phyloP scores from a whole-genome alignment of 2,797 vertebrate species.

The Vipera ursinii region DNA sequence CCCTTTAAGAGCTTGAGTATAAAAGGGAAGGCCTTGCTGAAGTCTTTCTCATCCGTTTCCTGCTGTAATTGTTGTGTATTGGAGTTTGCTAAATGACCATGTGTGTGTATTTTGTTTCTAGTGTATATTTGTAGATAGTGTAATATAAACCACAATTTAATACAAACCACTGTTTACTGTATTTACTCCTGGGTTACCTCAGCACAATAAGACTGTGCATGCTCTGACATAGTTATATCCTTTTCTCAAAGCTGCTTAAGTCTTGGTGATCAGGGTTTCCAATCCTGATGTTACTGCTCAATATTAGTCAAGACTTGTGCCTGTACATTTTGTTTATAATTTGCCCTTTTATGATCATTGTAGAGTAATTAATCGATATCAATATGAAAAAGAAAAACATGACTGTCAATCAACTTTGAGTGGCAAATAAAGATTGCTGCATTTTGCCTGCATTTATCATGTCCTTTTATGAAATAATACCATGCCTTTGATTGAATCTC shows the following conservation, averaged over 20 bases:
- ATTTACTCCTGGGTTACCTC: too few relatives aligned
- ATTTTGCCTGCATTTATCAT: background rate
- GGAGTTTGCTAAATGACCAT: too few relatives aligned
- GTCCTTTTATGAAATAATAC: background rate
- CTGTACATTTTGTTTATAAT: background rate
- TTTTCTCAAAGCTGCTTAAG: background rate
- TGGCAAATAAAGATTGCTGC: background rate
- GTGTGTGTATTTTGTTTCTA: too few relatives aligned
- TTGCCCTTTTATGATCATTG: background rate
- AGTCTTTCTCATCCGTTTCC: too few relatives aligned
- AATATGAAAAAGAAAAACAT: background rate
- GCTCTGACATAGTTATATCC: too few relatives aligned
- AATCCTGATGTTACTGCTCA: background rate
- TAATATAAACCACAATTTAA: too few relatives aligned
- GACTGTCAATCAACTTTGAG: background rate
- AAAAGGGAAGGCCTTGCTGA: too few relatives aligned
- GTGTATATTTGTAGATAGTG: too few relatives aligned
- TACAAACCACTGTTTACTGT: too few relatives aligned
- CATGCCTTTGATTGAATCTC: background rate
- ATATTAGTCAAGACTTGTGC: background rate
- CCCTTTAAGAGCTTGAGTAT: too few relatives aligned
- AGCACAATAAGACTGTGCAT: too few relatives aligned
- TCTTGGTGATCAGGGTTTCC: background rate
- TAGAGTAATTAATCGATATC: background rate
- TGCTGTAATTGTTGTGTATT: too few relatives aligned